phyloP scores from a whole-genome alignment of 1,140 invertebrate genomes.

The Campoletis sonorensis region DNA sequence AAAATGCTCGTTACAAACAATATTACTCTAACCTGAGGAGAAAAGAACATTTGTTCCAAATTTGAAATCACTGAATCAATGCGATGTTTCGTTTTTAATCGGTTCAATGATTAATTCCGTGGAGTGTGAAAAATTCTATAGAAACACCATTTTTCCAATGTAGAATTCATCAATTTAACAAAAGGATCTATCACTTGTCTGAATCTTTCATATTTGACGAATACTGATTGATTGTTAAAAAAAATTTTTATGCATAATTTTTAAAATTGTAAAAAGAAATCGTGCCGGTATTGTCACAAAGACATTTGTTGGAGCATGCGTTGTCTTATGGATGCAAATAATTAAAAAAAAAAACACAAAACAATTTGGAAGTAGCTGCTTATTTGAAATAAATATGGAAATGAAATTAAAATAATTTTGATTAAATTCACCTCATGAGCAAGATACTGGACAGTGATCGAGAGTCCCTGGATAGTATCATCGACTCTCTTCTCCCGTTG shows the following conservation, averaged over 20 bases:
- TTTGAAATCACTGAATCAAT: too few relatives aligned
- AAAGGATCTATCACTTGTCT: not conserved
- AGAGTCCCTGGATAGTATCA: constrained; percentile 81
- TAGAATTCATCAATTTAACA: not conserved
- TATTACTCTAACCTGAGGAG: not conserved
- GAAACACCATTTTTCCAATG: not conserved
- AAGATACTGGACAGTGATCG: constrained; percentile 83
- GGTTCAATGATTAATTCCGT: not conserved
- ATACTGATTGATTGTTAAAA: too few relatives aligned
- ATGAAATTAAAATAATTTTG: not conserved
- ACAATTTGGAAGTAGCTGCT: too few relatives aligned
- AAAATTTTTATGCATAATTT: too few relatives aligned
- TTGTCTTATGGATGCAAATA: too few relatives aligned
- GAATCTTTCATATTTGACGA: too few relatives aligned
- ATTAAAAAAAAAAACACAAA: too few relatives aligned
- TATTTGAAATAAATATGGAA: too few relatives aligned
- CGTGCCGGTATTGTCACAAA: too few relatives aligned
- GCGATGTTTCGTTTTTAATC: not conserved
- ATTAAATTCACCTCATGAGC: constrained; percentile 80
- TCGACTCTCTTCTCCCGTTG: constrained; percentile 64
- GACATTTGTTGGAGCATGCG: too few relatives aligned
- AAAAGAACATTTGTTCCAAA: not conserved
- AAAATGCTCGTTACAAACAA: not conserved
- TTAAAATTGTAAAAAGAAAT: too few relatives aligned
- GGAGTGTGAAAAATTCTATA: not conserved